Evolutionary conservation across 2,888 invertebrate genomes (phyloP).

Genomic region (Synergus japonicus): DNA sequence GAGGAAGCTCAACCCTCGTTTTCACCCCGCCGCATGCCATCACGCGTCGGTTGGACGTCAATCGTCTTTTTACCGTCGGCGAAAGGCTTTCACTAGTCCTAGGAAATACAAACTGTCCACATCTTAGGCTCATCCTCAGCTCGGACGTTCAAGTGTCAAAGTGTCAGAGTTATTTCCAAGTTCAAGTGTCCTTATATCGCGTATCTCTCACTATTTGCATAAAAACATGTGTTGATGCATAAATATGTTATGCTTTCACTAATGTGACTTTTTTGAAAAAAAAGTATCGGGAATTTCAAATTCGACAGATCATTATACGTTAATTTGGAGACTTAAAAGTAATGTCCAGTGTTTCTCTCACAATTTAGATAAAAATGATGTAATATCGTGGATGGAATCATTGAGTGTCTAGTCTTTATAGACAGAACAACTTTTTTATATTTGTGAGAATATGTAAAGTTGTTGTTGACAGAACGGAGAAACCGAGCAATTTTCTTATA

Average conservation of each 20-base stretch:
- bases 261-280: no score
- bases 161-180: neutral
- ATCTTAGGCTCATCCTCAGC: neutral
- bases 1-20: slow-evolving; percentile 55
- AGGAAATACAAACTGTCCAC: slow-evolving; percentile 41
- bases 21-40: slow-evolving; percentile 56
- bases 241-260: neutral
- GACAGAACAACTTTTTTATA: no score
- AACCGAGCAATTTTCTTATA: slow-evolving; percentile 2
- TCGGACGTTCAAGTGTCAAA: neutral
- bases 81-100: slow-evolving; percentile 63
- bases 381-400: no score
- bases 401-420: no score
- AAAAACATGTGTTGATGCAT: neutral
- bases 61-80: slow-evolving; percentile 59
- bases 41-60: slow-evolving; percentile 44
- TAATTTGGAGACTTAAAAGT: no score
- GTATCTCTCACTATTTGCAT: neutral
- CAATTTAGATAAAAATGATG: no score
- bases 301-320: no score
- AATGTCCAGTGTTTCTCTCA: no score
- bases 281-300: no score
- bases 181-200: neutral
- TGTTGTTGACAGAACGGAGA: neutral
- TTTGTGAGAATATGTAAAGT: no score